Evolutionary conservation across 2,113 vertebrate species (phyloP).

Genomic region (Daboia siamensis): DNA sequence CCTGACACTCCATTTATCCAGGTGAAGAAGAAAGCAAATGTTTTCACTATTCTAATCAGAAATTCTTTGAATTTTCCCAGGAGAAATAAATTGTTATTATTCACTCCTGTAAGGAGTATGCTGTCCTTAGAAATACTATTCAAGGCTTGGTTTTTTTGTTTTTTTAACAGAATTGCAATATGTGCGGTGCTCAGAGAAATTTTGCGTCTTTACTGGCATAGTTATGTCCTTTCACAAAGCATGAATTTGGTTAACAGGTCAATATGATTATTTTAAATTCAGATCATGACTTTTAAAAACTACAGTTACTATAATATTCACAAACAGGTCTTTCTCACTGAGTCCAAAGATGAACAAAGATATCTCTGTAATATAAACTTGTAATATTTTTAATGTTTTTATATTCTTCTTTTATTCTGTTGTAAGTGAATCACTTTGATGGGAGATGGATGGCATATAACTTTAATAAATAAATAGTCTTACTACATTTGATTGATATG

Average conservation of each 20-base stretch:
- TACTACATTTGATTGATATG: background rate
- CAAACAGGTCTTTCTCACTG: background rate
- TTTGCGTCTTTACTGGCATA: background rate
- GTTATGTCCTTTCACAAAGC: too few species aligned
- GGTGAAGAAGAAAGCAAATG: background rate
- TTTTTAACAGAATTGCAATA: background rate
- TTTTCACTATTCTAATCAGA: background rate
- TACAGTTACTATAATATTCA: background rate
- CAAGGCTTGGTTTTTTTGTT: background rate
- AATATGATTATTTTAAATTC: background rate
- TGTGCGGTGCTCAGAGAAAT: background rate
- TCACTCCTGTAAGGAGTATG: background rate
- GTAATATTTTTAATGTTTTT: too few species aligned
- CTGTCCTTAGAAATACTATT: background rate
- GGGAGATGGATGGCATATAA: too few species aligned
- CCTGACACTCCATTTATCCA: too few species aligned
- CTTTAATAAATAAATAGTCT: background rate
- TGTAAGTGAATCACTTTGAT: too few species aligned
- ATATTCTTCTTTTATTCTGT: too few species aligned
- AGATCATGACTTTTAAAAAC: background rate
- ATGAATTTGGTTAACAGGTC: background rate
- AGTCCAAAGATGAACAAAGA: background rate
- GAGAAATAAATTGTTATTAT: background rate
- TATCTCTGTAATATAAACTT: background rate
- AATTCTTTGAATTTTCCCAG: background rate